A percentile compares a stretch with the other conserved stretches of the same genome.
These are phyloP conservation scores for Netelia inedita DNA, from an alignment of 2,888 invertebrate genomes.

Conservation along the genomic window DNA sequence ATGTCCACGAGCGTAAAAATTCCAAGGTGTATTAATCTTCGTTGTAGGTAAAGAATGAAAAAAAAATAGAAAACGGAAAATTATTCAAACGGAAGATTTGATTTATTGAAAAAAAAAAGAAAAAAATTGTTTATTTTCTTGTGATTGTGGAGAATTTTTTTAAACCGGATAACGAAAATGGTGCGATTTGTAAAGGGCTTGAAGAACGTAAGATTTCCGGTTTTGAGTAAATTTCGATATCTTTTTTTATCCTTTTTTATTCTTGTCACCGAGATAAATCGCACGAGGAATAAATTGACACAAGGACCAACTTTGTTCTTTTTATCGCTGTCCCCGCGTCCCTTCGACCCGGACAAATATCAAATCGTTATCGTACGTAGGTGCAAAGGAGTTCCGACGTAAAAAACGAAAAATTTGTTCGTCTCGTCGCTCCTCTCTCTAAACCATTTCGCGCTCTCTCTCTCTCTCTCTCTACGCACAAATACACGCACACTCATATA, in stretches of 20 bases:
- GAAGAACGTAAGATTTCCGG: too few species aligned
- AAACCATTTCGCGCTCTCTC: slow-evolving; percentile 28
- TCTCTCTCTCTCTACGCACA: slow-evolving; percentile 7
- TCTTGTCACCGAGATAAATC: too few species aligned
- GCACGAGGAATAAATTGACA: slow-evolving; percentile 10
- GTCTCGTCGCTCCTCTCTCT: not conserved
- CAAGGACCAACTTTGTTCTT: slow-evolving; percentile 58
- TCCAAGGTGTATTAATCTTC: not conserved
- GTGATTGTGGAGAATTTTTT: too few species aligned
- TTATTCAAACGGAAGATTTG: not conserved
- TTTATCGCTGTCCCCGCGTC: slow-evolving; percentile 42
- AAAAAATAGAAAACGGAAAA: not conserved
- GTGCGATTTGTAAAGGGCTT: too few species aligned
- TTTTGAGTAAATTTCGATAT: too few species aligned
- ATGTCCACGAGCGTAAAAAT: not conserved
- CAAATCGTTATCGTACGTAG: slow-evolving; percentile 61
- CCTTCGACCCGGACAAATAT: slow-evolving; percentile 50
- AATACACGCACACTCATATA: not conserved
- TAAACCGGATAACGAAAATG: too few species aligned
- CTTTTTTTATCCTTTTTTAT: too few species aligned
- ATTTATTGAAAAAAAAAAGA: not conserved
- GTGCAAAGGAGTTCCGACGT: slow-evolving; percentile 50
- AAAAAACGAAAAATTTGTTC: slow-evolving; percentile 8
- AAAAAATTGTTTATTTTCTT: too few species aligned
- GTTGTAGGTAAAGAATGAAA: not conserved